Evolutionary conservation across 2,113 vertebrate species (phyloP), one percentile per base, ranked within the genome.

Genomic region (Ifrita kowaldi): DNA sequence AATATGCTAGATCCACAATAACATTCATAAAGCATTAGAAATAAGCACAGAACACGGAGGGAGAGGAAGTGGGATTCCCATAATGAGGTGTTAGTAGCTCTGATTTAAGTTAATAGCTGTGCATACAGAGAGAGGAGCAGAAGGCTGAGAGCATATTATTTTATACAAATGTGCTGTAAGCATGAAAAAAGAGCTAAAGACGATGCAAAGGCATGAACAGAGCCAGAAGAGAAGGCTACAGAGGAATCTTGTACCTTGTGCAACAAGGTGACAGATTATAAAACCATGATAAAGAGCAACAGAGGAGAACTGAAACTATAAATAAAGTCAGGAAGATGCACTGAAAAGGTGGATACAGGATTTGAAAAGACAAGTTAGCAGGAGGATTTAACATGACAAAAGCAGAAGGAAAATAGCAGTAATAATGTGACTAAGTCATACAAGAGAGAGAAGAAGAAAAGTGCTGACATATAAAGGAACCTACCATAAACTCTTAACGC

Each of bases 401-500:
- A 68, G 0, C 28, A 62, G 33, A 50, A 17, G 23, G 47, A 84
- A 88, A 84, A n/a, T 12, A 53, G 62, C 10, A 41, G 13, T 39
- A 65, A 24, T 35, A 83, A 73, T 26, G 17, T 47, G 50, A 55
- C 12, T 63, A 84, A 53, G 15, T 84, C 32, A 68, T 27, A 67
- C 9, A 47, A 73, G 30, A 65, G 33, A 70, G 15, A 53, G 41
- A 7, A 39, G 13, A 5, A 33, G 49, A 30, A 18, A 68, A 27
- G 50, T 11, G 27, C 44, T 79, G 67, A 44, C 11, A 62, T 71
- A 55, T 60, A 92, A 47, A 95, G 32, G 52, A 95, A 97, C 98
- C 93, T 98, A 99, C 99, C 99, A 90, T 99, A 99, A 83, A 99
- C 99, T 79, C 99, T 95, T 32, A 99, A 98, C 60, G 99, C 99